Percentiles rank a stretch among this genome's conserved stretches.
Evolutionary conservation across 2,113 vertebrate genomes (phyloP).

Genomic region (Vireo altiloquus): DNA sequence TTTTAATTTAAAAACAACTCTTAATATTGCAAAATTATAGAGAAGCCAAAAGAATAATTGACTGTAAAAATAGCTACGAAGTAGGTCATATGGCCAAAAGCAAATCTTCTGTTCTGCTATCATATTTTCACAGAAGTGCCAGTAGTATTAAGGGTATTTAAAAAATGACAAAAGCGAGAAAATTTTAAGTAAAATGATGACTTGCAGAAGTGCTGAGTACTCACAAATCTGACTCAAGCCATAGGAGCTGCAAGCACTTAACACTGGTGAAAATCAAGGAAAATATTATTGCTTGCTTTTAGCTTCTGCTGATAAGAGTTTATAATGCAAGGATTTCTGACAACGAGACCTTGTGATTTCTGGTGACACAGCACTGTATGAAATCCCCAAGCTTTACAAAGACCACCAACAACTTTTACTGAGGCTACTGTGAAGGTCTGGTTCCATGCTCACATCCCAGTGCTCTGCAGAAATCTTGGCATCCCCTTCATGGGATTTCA

Average conservation of each 20-base stretch:
- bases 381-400: not conserved
- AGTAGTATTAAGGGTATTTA: not conserved
- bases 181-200: not conserved
- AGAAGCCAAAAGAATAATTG: not conserved
- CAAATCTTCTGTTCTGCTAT: not conserved
- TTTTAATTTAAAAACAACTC: not conserved
- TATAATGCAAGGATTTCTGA: not conserved
- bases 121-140: not conserved
- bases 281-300: not conserved
- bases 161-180: not conserved
- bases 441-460: not conserved
- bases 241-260: not conserved
- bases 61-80: slow-evolving; percentile 15
- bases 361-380: not conserved
- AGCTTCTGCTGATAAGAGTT: not conserved
- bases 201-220: not conserved
- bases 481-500: not conserved
- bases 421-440: not conserved
- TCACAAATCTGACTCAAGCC: not conserved
- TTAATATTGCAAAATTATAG: not conserved
- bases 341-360: not conserved
- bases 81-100: slow-evolving; percentile 35
- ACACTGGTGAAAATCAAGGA: not conserved
- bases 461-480: not conserved
- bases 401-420: not conserved